A percentile compares a stretch with the other conserved stretches of the same genome.
phyloP scores from a whole-genome alignment of 1,140 invertebrate species.

The Lutraria rhynchaena region DNA sequence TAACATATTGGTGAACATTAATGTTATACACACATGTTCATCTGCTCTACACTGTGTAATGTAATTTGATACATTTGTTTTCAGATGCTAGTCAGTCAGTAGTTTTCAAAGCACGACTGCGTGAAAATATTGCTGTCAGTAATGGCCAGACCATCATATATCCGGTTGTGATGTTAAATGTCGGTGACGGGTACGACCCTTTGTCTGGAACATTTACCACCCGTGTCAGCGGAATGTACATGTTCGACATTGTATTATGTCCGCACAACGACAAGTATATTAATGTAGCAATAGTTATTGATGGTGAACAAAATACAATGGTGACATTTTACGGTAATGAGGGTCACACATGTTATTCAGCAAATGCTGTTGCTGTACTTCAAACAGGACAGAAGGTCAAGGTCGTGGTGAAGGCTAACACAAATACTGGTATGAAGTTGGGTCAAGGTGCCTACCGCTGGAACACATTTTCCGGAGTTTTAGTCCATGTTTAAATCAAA shows the following conservation, averaged over 20 bases:
- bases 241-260: constrained; percentile 8
- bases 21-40: too few relatives aligned
- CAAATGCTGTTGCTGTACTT: background rate
- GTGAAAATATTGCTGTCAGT: background rate
- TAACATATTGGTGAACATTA: too few relatives aligned
- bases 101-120: background rate
- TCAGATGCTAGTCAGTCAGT: background rate
- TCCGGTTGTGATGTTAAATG: background rate
- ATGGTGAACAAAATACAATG: background rate
- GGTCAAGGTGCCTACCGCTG: background rate
- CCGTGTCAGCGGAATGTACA: background rate
- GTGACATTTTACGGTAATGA: background rate
- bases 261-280: background rate
- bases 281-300: background rate
- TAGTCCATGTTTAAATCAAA: background rate
- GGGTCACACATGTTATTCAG: background rate
- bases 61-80: too few relatives aligned
- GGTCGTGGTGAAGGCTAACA: background rate
- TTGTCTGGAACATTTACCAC: background rate
- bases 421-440: background rate
- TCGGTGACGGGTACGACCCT: background rate
- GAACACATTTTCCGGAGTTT: background rate
- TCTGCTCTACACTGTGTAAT: too few relatives aligned
- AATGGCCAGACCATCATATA: background rate
- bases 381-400: background rate